Base-by-base conservation (phyloP, 2,113 vertebrate genomes). In the Oncorhynchus gorbuscha region DNA sequence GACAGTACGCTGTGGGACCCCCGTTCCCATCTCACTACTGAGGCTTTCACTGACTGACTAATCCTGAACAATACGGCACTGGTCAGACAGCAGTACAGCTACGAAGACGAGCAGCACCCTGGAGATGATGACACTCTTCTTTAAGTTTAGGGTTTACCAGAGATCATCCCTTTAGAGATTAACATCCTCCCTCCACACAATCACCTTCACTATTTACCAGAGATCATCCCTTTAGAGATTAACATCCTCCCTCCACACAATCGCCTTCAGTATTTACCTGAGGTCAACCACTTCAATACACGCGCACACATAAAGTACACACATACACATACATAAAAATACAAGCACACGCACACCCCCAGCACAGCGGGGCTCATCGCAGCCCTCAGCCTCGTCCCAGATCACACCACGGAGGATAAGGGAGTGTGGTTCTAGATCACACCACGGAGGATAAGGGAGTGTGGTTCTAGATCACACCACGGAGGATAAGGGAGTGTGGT, bases 41-140 rank as follows among this genome's bases (percentile, higher is more conserved):
- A 61, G 45, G 20, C 20, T 49, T 79, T 79, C 66, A 79, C 48
- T 81, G 79, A 79, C 76, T 76, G 66, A 58, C 71, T 79, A 81
- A 67, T 77, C 77, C 74, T 81, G 76, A 45, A 66, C 62, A 81
- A 69, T 32, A 71, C 18, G 73, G 4, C 12, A 3, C 49, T 51
- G 11, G 49, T 48, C 79, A 39, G 39, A 39, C 7, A 9, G 39
- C 39, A 39, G 7, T 73, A 65, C 55, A 71, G 58, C 64, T 48
- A 11, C 22, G 7, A 55, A 32, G 24, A 72, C 4, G 22, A 69
- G 26, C 73, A 72, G 48, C 64, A 66, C 64, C 55, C 71, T 48
- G 22, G 12, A 28, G 30, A 71, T 20, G 64, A 26, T 59, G 12
- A 51, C 20, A 71, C 22, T 16, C 67, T 35, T 16, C 67, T 73